Percentiles rank a stretch among this genome's conserved stretches.
These are phyloP conservation scores for Vireo griseus DNA, from an alignment of 2,797 vertebrate genomes.

Conservation along the genomic window DNA sequence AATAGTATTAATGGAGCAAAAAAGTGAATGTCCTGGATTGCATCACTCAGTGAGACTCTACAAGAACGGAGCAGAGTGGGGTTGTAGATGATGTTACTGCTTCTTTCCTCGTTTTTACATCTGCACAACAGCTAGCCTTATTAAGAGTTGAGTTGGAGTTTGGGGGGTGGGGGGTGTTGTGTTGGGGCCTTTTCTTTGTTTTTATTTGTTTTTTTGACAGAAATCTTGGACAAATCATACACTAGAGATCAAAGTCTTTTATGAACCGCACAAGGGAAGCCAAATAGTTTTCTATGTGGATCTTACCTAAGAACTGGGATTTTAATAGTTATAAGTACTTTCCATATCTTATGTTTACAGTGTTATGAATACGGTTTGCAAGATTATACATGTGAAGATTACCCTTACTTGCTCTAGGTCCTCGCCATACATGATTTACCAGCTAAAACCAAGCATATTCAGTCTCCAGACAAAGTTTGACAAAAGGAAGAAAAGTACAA, in stretches of 20 bases:
- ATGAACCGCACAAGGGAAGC: neutral
- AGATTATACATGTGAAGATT: neutral
- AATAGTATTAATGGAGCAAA: neutral
- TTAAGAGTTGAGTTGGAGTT: rapidly evolving
- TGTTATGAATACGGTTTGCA: neutral
- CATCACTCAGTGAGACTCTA: neutral
- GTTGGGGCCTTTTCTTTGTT: neutral
- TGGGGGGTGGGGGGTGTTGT: rapidly evolving
- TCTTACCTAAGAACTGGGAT: neutral
- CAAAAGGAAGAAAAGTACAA: neutral
- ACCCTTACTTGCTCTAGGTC: neutral
- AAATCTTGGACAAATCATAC: neutral
- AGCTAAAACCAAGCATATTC: neutral
- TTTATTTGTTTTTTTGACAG: neutral
- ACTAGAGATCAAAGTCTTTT: neutral
- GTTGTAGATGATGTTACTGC: neutral
- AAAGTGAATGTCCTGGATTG: neutral
- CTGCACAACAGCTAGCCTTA: neutral
- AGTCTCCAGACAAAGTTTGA: neutral
- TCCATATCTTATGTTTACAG: neutral
- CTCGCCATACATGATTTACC: neutral
- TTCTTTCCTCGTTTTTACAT: neutral
- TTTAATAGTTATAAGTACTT: neutral
- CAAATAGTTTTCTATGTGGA: neutral
- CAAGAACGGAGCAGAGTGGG: neutral